These are phyloP conservation scores for Rhabdomys pumilio DNA, from an alignment of 2,797 vertebrate species.

Conservation along the genomic window DNA sequence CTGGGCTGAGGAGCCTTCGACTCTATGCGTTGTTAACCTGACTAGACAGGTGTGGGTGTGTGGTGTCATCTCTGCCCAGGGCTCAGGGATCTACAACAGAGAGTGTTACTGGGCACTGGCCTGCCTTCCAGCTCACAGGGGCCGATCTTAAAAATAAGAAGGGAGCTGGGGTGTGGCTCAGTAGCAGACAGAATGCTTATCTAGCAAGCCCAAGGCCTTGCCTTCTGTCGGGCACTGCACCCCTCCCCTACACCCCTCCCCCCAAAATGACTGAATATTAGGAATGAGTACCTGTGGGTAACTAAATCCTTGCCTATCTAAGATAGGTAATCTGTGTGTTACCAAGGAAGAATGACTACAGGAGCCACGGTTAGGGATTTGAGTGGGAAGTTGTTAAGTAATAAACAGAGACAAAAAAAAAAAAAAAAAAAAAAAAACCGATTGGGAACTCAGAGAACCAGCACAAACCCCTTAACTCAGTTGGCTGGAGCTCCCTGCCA, in stretches of 20 bases:
- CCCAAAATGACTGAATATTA: not conserved
- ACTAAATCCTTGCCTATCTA: not conserved
- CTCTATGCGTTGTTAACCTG: not conserved
- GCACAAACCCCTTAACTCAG: not conserved
- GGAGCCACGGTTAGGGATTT: not conserved
- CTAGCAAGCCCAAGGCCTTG: not conserved
- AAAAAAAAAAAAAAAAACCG: no score
- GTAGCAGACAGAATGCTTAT: not conserved
- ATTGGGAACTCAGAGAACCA: not conserved
- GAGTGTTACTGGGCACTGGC: not conserved
- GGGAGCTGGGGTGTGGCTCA: not conserved
- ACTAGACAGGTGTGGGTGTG: rapidly evolving
- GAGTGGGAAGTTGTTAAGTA: not conserved
- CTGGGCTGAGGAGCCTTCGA: not conserved
- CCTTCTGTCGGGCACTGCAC: not conserved
- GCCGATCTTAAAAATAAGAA: slow-evolving; percentile 40
- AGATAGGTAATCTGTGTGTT: not conserved
- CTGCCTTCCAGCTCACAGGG: not conserved
- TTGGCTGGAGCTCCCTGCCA: not conserved
- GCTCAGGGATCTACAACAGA: not conserved
- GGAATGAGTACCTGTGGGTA: not conserved
- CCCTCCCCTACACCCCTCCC: not conserved
- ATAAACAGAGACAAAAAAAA: not conserved
- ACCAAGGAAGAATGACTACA: not conserved
- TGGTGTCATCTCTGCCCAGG: not conserved